phyloP scores from a whole-genome alignment of 1,140 invertebrate genomes.

The Cepaea nemoralis region DNA sequence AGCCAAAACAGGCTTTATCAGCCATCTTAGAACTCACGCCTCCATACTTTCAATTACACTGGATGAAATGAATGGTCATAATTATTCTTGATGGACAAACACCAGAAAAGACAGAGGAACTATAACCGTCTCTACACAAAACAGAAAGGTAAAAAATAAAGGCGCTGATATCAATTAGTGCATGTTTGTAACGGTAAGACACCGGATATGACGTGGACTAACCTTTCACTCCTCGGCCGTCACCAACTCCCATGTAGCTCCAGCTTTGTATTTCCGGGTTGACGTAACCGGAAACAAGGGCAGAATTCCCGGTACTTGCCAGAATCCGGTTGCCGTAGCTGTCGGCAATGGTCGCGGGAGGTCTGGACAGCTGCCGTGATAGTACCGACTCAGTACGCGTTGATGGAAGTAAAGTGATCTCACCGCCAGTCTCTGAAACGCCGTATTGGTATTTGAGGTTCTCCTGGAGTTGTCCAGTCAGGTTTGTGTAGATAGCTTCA shows the following conservation, averaged over 20 bases:
- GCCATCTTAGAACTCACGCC: too few relatives aligned
- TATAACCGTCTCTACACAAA: too few relatives aligned
- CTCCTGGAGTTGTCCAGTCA: not conserved
- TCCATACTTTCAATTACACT: too few relatives aligned
- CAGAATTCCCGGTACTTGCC: not conserved
- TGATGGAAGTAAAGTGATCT: not conserved
- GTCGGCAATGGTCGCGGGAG: not conserved
- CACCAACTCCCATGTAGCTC: not conserved
- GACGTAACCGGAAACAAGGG: not conserved
- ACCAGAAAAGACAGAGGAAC: too few relatives aligned
- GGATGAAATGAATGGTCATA: too few relatives aligned
- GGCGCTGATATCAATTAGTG: too few relatives aligned
- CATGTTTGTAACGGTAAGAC: too few relatives aligned
- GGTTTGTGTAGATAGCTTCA: not conserved
- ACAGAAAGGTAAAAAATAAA: too few relatives aligned
- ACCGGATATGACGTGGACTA: not conserved
- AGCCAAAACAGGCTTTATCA: too few relatives aligned
- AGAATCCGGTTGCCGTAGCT: not conserved
- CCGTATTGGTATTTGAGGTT: conserved; percentile 11
- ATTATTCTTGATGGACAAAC: too few relatives aligned
- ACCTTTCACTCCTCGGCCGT: conserved; percentile 4
- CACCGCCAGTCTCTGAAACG: not conserved
- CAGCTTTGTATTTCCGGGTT: not conserved
- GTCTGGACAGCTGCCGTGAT: conserved; percentile 16
- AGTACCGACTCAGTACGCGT: not conserved